Evolutionary conservation across 2,113 vertebrate species (phyloP), one percentile per base, ranked within the genome.

Genomic region (Dendropsophus ebraccatus): DNA sequence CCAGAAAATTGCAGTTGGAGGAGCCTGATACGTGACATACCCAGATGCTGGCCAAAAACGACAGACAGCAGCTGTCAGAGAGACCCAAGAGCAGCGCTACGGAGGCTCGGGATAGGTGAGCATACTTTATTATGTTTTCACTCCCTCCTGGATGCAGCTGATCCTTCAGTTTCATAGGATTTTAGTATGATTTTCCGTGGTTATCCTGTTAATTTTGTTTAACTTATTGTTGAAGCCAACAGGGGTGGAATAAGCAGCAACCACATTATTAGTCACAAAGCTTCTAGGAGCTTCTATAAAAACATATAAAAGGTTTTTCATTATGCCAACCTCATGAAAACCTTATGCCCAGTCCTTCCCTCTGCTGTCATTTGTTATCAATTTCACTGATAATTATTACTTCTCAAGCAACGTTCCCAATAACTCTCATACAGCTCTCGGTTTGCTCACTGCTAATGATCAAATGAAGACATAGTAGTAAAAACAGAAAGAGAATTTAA

Each of bases 401-500:
- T 54, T 79, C 79, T 56, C 28, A 80, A 21, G n/a, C 82, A 80
- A n/a, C 49, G 37, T 37, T 16, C 49, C 25, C 74, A 25, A 86
- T 54, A 54, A 65, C 14, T 73, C 45, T 74, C 25, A 7, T 23
- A 25, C 56, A 58, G 37, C 35, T 37, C 52, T 30, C 35, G 7
- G 25, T 47, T 54, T n/a, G 47, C 47, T 47, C 37, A 81, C 14
- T 50, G 60, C 67, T 58, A 74, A 87, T 81, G 23, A 50, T 21
- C 12, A 73, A 56, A 74, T 81, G 50, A 41, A 49, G 35, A 11
- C 17, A 62, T 28, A 47, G 28, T 50, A 62, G 67, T 73, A 70
- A 81, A 87, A 73, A 25, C 60, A 70, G n/a, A 45, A 19, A 60
- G 19, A 81, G 52, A 87, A 81, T 47, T 10, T 35, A 35, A 81